Evolutionary conservation across 2,113 vertebrate genomes (phyloP).

Genomic region (Nerophis lumbriciformis): DNA sequence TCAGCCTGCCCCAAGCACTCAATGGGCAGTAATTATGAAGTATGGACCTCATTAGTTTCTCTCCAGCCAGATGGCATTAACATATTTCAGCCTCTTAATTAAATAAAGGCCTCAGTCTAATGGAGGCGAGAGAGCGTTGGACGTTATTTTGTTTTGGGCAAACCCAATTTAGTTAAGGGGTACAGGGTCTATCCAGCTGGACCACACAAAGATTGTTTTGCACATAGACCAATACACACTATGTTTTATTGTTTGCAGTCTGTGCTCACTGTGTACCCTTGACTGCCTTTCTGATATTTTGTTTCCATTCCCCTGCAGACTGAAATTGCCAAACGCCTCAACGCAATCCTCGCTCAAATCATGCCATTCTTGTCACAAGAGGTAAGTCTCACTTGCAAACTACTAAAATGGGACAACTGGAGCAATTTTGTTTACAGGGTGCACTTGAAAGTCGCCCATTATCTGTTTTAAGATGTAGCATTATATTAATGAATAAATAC

Average conservation of each 20-base stretch:
- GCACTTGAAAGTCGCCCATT: too few species aligned
- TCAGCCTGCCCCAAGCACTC: slow-evolving; percentile 41
- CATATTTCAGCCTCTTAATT: slow-evolving; percentile 76
- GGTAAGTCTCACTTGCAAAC: slow-evolving; percentile 70
- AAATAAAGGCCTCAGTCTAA: slow-evolving; percentile 68
- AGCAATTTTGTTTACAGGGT: too few species aligned
- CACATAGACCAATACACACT: neutral
- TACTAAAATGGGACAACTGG: neutral
- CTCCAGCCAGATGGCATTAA: slow-evolving; percentile 71
- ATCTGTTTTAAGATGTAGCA: too few species aligned
- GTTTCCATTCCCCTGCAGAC: slow-evolving; percentile 70
- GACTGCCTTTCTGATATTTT: slow-evolving; percentile 18
- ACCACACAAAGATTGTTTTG: slow-evolving; percentile 3
- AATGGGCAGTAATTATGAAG: slow-evolving; percentile 68
- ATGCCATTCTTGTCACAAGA: slow-evolving; percentile 96
- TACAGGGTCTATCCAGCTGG: slow-evolving; percentile 25
- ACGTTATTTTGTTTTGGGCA: slow-evolving; percentile 48
- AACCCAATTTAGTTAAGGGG: slow-evolving; percentile 49
- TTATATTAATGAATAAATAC: too few species aligned
- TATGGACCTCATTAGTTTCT: slow-evolving; percentile 69
- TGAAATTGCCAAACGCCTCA: slow-evolving; percentile 91
- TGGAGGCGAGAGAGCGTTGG: slow-evolving; percentile 51
- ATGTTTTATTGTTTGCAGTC: slow-evolving; percentile 8
- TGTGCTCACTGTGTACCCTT: neutral
- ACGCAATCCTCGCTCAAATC: slow-evolving; percentile 90